Evolutionary conservation across 2,113 vertebrate species (phyloP), one percentile per base, ranked within the genome.

Genomic region (Leucosticte australis): DNA sequence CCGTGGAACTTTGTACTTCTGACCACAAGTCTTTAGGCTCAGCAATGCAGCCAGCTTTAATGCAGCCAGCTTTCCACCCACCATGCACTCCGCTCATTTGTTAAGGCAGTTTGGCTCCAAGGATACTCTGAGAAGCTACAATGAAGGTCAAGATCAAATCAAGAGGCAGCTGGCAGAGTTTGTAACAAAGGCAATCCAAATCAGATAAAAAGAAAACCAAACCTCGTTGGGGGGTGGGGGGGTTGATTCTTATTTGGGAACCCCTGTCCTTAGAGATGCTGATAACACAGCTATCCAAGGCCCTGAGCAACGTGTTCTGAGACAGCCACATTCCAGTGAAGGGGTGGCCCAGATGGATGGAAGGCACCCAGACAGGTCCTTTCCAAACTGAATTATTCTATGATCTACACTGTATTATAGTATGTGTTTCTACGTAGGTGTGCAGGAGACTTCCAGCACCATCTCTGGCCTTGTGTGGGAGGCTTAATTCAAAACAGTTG

Each of bases 391-490:
- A 70, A 27, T 78, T 83, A 62, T 65, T 86, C 42, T 84, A 0
- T 59, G 31, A 67, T 56, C 53, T 73, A 23, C 77, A 46, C 64
- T 89, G 59, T 30, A 26, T 69, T 62, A 30, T 30, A 53, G 46
- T 63, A n/a, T 73, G 27, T 35, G 33, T 47, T 90, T 77, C 15
- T 50, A 76, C 0, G 8, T 86, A 90, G 64, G 52, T 70, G 67
- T 81, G 76, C 52, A 78, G 70, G 68, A 95, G 67, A 83, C 87
- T 80, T 87, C 83, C 73, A 83, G 90, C 83, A 94, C 28, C 49
- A 24, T 64, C 60, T 56, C 69, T 78, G 60, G 65, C 76, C 79
- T 93, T 83, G 64, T 33, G 68, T 80, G n/a, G 52, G 60, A 83
- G 64, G 70, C 82, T 83, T 86, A 67, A 91, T 81, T 83, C 82